Conservation (phyloP, 2,113 vertebrate genomes). For the Aegithalos caudatus region DNA sequence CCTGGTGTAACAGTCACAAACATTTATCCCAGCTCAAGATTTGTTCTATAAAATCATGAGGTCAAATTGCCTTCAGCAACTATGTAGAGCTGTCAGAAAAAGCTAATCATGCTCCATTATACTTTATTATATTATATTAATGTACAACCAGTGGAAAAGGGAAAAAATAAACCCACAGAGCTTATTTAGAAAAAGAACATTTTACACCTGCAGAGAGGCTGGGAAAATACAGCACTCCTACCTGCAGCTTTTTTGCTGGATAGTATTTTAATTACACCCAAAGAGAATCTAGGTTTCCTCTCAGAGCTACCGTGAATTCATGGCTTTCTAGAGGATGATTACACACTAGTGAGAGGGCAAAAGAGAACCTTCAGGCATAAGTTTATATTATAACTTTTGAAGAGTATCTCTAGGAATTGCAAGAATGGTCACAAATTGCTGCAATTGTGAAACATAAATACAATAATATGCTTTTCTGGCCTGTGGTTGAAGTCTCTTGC, state of each 20-base stretch:
- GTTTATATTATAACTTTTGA: not conserved
- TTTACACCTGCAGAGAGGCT: not conserved
- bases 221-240: not conserved
- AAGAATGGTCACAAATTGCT: not conserved
- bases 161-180: not conserved
- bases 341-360: not conserved
- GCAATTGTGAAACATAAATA: not conserved
- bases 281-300: not conserved
- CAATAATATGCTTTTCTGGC: not conserved
- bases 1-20: not conserved
- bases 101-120: not conserved
- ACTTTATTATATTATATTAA: not conserved
- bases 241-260: not conserved
- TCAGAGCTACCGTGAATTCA: not conserved
- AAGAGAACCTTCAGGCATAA: not conserved
- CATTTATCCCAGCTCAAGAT: not conserved
- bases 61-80: not conserved
- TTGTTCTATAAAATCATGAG: not conserved
- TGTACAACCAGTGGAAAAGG: not conserved
- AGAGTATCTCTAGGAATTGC: not conserved
- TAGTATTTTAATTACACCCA: not conserved
- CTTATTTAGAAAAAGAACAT: not conserved
- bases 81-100: not conserved
- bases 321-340: not conserved
- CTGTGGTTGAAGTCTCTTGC: not conserved